Evolutionary conservation across 2,888 invertebrate species (phyloP), one percentile per base, ranked within the genome.

Genomic region (Hoplodrina ambigua): DNA sequence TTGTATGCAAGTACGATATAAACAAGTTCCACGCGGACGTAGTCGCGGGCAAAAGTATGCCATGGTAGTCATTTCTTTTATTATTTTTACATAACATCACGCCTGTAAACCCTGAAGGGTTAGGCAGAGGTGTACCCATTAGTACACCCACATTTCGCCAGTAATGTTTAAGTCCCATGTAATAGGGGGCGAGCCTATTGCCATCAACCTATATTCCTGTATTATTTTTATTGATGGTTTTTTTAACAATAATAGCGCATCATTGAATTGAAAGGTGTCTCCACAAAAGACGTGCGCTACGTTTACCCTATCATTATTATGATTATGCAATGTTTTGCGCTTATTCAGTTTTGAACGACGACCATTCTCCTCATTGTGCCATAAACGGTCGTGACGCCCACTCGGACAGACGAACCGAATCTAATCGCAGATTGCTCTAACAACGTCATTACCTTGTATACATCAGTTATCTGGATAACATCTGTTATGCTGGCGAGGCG

Each of bases 351-450:
- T 62, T 59, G 69, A 68, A 55, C 60, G 64, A 67, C 63, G 73
- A 58, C 54, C 75, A 68, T 70, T 78, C 41, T 11, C 41, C 37
- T 66, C 68, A 66, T 68, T 73, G 73, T 59, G 41, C 69, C 79
- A 78, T 81, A 81, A 81, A 69, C 62, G 81, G 75, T 79, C 81
- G 80, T 65, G 77, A 83, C 90, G 85, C 92, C 92, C 85, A 92
- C 93, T 75, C 80, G 70, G 69, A 69, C 65, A 81, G 83, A 84
- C 69, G 72, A 81, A 68, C 84, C 89, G 89, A 82, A 75, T 78
- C 90, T 78, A 91, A 92, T 91, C 88, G 88, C 85, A 90, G 90
- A 92, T 91, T 89, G 88, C 85, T 87, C 77, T 86, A 88, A 86
- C 87, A 86, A 87, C 87, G 84, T 88, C 86, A 89, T 88, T 83